Percentiles rank a stretch among this genome's conserved stretches.
Conservation (phyloP, 2,797 vertebrate genomes). For the Arremon brunneinucha region DNA sequence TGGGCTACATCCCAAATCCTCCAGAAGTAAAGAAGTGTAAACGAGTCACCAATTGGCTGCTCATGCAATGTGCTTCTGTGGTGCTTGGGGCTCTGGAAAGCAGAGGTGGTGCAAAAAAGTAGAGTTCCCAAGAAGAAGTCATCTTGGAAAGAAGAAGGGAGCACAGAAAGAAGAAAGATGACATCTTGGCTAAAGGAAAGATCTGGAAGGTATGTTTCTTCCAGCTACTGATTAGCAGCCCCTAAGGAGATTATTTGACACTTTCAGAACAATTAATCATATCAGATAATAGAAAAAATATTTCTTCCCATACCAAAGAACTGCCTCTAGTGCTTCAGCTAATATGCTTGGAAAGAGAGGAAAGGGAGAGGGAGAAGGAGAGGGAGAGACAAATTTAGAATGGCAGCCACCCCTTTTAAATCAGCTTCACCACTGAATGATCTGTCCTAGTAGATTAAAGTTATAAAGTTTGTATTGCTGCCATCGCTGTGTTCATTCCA, state of each 20-base stretch:
- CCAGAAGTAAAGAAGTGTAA: neutral
- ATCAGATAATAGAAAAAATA: neutral
- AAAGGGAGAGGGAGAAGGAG: neutral
- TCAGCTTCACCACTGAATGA: constrained; percentile 25
- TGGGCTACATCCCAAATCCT: neutral
- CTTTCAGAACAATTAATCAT: neutral
- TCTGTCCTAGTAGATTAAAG: constrained; percentile 43
- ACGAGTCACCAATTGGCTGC: neutral
- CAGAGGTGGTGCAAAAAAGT: neutral
- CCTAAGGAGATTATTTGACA: neutral
- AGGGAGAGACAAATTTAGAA: neutral
- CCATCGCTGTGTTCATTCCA: neutral
- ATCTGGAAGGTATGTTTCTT: neutral
- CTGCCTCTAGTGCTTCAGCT: neutral
- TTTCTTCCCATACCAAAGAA: neutral
- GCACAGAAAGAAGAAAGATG: neutral
- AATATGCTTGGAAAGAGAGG: neutral
- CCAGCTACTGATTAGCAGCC: neutral
- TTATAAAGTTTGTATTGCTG: constrained; percentile 27
- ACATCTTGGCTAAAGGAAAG: neutral
- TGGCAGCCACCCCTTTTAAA: neutral
- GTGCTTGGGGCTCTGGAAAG: neutral
- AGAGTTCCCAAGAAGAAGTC: neutral
- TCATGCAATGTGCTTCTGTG: neutral
- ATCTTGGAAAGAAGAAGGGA: neutral